These are phyloP conservation scores for Chaetodon trifascialis DNA, from an alignment of 2,113 vertebrate genomes.

Conservation along the genomic window DNA sequence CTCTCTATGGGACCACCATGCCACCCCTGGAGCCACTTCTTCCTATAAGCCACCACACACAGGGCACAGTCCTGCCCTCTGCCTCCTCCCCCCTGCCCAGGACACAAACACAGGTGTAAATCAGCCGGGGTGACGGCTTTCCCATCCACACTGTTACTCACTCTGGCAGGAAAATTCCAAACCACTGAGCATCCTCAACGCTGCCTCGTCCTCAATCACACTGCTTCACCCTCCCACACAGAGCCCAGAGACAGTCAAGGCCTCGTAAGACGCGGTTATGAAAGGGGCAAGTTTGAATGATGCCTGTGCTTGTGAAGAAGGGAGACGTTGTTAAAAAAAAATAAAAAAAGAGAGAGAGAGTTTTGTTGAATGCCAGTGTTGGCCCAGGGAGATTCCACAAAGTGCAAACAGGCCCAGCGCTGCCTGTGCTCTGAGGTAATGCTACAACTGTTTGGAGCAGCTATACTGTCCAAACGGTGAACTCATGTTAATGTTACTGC, in stretches of 20 bases:
- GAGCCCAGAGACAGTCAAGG: neutral
- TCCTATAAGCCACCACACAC: conserved; percentile 1
- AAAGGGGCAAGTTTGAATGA: conserved; percentile 31
- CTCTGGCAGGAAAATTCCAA: conserved; percentile 37
- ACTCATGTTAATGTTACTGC: neutral
- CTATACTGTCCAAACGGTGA: neutral
- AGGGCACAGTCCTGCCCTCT: neutral
- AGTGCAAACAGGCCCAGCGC: neutral
- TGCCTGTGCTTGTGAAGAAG: conserved; percentile 24
- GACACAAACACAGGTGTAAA: conserved; percentile 67
- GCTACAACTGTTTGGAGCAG: neutral
- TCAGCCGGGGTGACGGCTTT: conserved; percentile 40
- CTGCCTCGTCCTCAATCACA: conserved; percentile 34
- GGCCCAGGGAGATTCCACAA: conserved; percentile 14
- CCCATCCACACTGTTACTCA: conserved; percentile 20
- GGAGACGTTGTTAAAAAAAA: neutral
- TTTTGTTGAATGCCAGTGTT: conserved; percentile 2
- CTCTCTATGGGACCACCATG: neutral
- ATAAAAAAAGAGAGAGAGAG: neutral
- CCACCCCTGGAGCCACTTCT: conserved; percentile 30
- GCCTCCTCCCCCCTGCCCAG: neutral
- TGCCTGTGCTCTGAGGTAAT: neutral
- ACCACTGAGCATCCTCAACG: conserved; percentile 44
- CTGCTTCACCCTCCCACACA: neutral
- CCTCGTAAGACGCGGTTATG: conserved; percentile 14